Percentiles rank a stretch among this genome's conserved stretches.
Conservation (phyloP, 2,888 invertebrate genomes). For the Chirona hameri region DNA sequence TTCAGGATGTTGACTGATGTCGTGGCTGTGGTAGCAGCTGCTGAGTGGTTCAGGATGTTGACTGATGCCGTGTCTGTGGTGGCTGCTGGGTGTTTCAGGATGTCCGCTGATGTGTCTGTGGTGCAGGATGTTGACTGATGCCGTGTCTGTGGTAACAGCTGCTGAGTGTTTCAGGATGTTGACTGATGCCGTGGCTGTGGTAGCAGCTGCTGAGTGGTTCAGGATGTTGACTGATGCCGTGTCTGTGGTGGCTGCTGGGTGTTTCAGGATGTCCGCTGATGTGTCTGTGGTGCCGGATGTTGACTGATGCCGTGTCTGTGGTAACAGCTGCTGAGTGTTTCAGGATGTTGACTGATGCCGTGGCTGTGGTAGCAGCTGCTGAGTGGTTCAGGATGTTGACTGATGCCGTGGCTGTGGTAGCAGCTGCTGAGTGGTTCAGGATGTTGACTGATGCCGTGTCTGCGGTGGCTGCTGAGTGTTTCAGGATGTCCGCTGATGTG, state of each 20-base stretch:
- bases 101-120: constrained; percentile 53
- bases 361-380: neutral
- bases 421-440: too few species aligned
- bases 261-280: neutral
- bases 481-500: neutral
- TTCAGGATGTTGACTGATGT: too few species aligned
- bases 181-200: neutral
- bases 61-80: neutral
- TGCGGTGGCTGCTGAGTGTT: neutral
- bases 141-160: neutral
- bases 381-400: neutral
- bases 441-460: too few species aligned
- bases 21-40: neutral
- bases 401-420: too few species aligned
- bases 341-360: too few species aligned
- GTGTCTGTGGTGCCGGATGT: constrained; percentile 53
- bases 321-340: too few species aligned
- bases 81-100: constrained; percentile 48
- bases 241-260: neutral
- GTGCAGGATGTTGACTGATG: too few species aligned
- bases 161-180: neutral
- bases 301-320: constrained; percentile 43
- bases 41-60: neutral
- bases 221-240: too few species aligned
- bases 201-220: too few species aligned